Conservation (phyloP, 2,113 vertebrate genomes). For the Sminthopsis crassicaudata region DNA sequence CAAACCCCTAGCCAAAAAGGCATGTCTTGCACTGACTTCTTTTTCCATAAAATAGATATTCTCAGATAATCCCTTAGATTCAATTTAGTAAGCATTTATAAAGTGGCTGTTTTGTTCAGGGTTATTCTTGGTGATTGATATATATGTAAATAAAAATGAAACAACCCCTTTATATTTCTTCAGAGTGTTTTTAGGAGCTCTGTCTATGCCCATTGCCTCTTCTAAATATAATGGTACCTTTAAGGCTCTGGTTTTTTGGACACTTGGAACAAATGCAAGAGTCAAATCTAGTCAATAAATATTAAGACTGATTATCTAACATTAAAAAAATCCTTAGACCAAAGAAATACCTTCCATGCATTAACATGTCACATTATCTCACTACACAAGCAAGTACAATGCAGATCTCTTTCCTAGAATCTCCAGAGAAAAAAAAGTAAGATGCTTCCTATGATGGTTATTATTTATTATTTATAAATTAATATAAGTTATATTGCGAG, state of each 20-base stretch:
- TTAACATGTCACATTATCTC: not conserved
- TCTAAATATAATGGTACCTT: not conserved
- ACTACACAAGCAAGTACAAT: not conserved
- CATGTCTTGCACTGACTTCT: not conserved
- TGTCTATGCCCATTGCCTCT: not conserved
- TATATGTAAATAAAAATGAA: not conserved
- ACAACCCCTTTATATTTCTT: not conserved
- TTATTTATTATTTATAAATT: not conserved
- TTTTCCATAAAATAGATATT: not conserved
- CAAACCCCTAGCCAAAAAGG: not conserved
- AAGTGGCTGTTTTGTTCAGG: not conserved
- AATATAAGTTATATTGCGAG: not conserved
- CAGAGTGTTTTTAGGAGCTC: not conserved
- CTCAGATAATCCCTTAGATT: not conserved
- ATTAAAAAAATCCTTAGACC: not conserved
- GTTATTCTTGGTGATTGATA: not conserved
- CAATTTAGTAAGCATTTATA: not conserved
- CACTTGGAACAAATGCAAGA: not conserved
- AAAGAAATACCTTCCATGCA: not conserved
- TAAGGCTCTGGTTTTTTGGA: not conserved
- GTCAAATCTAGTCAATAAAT: not conserved
- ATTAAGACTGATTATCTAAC: not conserved
- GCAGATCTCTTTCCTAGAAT: not conserved
- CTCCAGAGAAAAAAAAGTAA: not conserved
- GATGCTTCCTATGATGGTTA: not conserved